These are phyloP conservation scores for Micromys minutus DNA, from an alignment of 2,113 vertebrate genomes.

Conservation along the genomic window DNA sequence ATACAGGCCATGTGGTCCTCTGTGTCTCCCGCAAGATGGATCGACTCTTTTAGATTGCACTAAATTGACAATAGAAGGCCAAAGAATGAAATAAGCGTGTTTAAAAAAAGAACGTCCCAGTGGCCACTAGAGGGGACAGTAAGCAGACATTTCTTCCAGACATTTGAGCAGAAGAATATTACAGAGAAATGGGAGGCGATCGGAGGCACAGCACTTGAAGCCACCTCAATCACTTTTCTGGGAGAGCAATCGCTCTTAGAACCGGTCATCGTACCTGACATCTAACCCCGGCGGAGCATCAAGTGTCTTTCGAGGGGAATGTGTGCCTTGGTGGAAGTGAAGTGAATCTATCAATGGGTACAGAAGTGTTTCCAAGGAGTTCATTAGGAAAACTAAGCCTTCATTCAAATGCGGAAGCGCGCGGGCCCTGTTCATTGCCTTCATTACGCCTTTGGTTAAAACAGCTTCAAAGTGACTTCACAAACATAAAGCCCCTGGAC, in stretches of 20 bases:
- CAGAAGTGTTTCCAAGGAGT: conserved; percentile 50
- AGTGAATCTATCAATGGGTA: conserved; percentile 50
- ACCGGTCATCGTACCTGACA: conserved; percentile 49
- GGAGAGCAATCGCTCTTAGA: conserved; percentile 65
- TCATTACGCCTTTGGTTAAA: conserved; percentile 13
- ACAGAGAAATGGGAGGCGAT: conserved; percentile 52
- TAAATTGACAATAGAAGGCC: background rate
- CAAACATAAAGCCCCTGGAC: background rate
- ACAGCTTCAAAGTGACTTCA: background rate
- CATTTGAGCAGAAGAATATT: conserved; percentile 48
- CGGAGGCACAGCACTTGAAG: conserved; percentile 52
- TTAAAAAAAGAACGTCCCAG: conserved; percentile 37
- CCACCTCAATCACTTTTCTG: conserved; percentile 2
- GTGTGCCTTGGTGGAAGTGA: conserved; percentile 40
- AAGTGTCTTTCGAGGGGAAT: conserved; percentile 43
- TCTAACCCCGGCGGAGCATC: background rate
- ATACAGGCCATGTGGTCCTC: background rate
- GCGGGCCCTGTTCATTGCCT: background rate
- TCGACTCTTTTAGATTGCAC: background rate
- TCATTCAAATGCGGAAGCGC: background rate
- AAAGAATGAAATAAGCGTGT: conserved; percentile 27
- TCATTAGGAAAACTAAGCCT: background rate
- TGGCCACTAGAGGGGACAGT: conserved; percentile 77
- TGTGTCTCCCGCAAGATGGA: conserved; percentile 7
- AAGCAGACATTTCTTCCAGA: conserved; percentile 68